These are phyloP conservation scores for Halyomorpha halys DNA, from an alignment of 1,140 invertebrate genomes.

Conservation along the genomic window DNA sequence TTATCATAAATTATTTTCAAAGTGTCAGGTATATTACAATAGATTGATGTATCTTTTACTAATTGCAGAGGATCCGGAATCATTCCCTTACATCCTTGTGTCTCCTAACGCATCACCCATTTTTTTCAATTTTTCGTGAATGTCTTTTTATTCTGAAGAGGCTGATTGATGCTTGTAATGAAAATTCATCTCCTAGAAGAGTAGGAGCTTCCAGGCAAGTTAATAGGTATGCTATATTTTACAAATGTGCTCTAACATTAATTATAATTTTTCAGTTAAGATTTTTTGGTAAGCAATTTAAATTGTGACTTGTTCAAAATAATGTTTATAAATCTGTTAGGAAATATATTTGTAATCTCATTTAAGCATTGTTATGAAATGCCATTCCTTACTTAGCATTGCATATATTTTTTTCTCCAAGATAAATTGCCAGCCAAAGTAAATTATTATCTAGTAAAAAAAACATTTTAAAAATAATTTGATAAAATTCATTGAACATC, in stretches of 20 bases:
- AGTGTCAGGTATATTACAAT: not conserved
- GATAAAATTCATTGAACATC: no score
- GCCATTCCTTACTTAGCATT: no score
- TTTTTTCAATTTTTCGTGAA: slow-evolving; percentile 95
- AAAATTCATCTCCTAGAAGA: slow-evolving; percentile 75
- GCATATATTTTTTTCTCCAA: no score
- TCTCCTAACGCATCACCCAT: slow-evolving; percentile 97
- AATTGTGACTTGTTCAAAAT: no score
- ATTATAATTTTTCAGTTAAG: no score
- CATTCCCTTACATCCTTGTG: slow-evolving; percentile 94
- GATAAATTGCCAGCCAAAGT: no score
- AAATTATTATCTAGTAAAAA: no score
- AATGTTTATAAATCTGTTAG: no score
- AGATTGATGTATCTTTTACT: not conserved
- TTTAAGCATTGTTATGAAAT: no score
- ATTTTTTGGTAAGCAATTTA: no score
- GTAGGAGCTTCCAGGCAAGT: slow-evolving; percentile 78
- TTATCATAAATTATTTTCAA: not conserved
- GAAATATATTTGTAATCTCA: no score
- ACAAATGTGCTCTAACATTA: not conserved
- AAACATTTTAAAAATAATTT: no score
- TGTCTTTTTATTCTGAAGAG: slow-evolving; percentile 91
- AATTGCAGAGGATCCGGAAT: slow-evolving; percentile 62
- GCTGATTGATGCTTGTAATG: slow-evolving; percentile 93
- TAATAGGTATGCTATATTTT: slow-evolving; percentile 50